These are phyloP conservation scores for Drosophila lacertosa DNA, from an alignment of 1,140 invertebrate species.

Conservation along the genomic window DNA sequence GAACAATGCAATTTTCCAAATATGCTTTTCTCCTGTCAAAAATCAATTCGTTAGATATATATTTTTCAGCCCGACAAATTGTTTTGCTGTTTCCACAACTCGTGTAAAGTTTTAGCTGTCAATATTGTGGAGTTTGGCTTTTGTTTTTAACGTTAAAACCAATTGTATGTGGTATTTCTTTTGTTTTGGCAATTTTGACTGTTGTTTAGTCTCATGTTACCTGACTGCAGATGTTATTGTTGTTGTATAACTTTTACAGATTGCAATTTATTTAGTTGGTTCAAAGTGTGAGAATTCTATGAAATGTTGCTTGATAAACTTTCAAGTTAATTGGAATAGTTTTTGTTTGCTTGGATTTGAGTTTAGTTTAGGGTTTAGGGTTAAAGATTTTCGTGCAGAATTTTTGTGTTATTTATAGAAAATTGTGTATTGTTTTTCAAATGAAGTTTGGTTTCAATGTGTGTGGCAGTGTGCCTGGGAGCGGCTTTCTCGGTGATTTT, in stretches of 20 bases:
- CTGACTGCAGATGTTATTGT: neutral
- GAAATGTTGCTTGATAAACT: slow-evolving; percentile 22
- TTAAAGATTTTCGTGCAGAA: no score
- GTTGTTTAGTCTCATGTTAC: no score
- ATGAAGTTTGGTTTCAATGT: no score
- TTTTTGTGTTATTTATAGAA: no score
- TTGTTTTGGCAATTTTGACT: slow-evolving; percentile 27
- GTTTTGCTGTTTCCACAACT: neutral
- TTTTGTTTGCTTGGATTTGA: no score
- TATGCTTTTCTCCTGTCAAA: neutral
- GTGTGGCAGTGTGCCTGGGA: no score
- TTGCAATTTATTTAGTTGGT: slow-evolving; percentile 15
- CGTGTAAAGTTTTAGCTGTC: slow-evolving; percentile 22
- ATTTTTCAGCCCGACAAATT: neutral
- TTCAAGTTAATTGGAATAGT: slow-evolving; percentile 4
- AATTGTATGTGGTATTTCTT: slow-evolving; percentile 59
- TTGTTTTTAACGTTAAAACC: slow-evolving; percentile 15
- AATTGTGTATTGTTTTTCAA: no score
- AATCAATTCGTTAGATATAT: neutral
- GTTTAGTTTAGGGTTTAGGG: no score
- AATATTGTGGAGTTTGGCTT: slow-evolving; percentile 23
- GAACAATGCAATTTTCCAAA: no score
- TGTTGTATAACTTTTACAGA: neutral
- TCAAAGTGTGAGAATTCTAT: slow-evolving; percentile 37
- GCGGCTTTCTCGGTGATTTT: slow-evolving; percentile 2